Conservation (phyloP, 2,888 invertebrate genomes). For the Pycnomerus fuliginosus region DNA sequence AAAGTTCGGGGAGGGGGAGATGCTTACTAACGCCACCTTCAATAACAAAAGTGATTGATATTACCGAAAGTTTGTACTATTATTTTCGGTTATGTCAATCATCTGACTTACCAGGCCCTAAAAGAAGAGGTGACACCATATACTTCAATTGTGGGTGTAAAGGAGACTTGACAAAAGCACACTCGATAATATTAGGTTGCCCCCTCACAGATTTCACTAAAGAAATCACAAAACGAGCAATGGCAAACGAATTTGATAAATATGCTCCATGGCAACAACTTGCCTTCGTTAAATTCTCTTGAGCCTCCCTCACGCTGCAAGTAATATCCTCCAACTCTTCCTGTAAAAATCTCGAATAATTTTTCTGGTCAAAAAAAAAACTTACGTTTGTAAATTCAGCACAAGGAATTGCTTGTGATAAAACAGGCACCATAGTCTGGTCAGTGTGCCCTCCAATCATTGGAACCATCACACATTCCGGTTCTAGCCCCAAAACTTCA, state of each 20-base stretch:
- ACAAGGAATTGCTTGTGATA: slow-evolving; percentile 66
- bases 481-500: slow-evolving; percentile 61
- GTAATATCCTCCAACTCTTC: slow-evolving; percentile 47
- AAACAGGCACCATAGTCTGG: slow-evolving; percentile 72
- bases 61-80: too few species aligned
- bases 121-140: slow-evolving; percentile 43
- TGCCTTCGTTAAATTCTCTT: slow-evolving; percentile 63
- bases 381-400: slow-evolving; percentile 43
- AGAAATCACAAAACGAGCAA: slow-evolving; percentile 61
- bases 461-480: slow-evolving; percentile 68
- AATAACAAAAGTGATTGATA: slow-evolving; percentile 7
- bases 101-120: slow-evolving; percentile 45
- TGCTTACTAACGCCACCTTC: slow-evolving; percentile 43
- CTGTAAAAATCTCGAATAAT: slow-evolving; percentile 32
- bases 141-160: slow-evolving; percentile 44
- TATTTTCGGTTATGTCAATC: background rate
- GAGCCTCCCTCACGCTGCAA: slow-evolving; percentile 58
- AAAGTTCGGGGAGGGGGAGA: slow-evolving; percentile 45
- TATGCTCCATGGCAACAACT: slow-evolving; percentile 62
- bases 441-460: slow-evolving; percentile 77
- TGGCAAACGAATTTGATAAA: slow-evolving; percentile 64
- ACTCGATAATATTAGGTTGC: slow-evolving; percentile 44
- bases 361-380: too few species aligned
- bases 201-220: slow-evolving; percentile 56
- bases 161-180: slow-evolving; percentile 45